Conservation (phyloP, 2,797 vertebrate genomes). For the Nothura maculosa region DNA sequence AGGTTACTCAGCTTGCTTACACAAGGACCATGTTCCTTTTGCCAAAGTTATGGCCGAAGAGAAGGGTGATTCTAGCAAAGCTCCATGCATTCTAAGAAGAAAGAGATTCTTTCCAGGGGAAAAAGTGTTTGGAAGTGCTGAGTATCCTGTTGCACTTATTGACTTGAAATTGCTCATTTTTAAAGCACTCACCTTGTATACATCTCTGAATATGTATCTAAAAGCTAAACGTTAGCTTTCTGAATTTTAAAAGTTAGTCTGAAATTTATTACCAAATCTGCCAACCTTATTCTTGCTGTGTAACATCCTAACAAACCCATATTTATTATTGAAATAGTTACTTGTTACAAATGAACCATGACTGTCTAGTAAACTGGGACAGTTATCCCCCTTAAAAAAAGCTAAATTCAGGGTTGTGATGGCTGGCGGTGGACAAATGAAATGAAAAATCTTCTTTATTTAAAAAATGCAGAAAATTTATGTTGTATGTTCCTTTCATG, state of each 20-base stretch:
- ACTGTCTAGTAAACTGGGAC: neutral
- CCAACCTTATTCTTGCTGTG: neutral
- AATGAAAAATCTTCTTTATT: neutral
- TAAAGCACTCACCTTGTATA: neutral
- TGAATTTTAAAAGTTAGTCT: neutral
- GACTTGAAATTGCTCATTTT: neutral
- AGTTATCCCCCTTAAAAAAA: neutral
- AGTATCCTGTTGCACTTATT: neutral
- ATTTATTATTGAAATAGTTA: neutral
- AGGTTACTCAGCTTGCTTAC: neutral
- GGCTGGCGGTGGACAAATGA: neutral
- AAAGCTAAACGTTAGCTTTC: neutral
- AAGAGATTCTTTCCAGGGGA: neutral
- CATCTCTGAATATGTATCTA: neutral
- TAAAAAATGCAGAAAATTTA: neutral
- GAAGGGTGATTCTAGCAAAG: neutral
- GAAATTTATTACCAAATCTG: neutral
- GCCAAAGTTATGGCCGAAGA: neutral
- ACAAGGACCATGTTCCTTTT: neutral
- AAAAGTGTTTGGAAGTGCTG: neutral
- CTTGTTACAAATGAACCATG: neutral
- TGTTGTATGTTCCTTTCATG: neutral
- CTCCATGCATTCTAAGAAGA: neutral
- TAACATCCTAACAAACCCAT: neutral
- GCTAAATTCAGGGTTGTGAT: neutral